Evolutionary conservation across 1,140 invertebrate species (phyloP), one percentile per base, ranked within the genome.

Genomic region (Homalodisca vitripennis): DNA sequence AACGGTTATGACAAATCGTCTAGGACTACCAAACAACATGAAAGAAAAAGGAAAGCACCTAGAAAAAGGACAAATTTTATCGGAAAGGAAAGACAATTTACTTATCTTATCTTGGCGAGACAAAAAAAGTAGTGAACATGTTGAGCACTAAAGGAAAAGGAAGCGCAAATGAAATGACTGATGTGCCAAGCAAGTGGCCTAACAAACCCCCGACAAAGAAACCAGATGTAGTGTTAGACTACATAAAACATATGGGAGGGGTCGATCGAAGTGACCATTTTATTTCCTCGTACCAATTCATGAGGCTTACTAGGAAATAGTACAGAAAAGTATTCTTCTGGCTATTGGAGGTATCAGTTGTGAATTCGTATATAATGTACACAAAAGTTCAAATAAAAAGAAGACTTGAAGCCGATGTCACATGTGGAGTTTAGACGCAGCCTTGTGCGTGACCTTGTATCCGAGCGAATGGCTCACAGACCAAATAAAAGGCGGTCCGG

Each of bases 251-350:
- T 73, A 77, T 77, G 76, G 60, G 76, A 17, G 73, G 72, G 67
- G 74, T 77, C 31, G 76, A 74, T 72, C 66, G 66, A 30, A 75
- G 53, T 30, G 77, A 79, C 48, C 74, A 75, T 63, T 76, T 74
- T 73, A 51, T 71, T 26, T 69, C 71, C 17, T 71, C 73, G 31
- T 77, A 77, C 65, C 75, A 69, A 68, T 78, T 78, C 65, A n/a
- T 77, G 32, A 70, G 74, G 27, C 74, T 74, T 71, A 74, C 69
- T 13, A 27, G 73, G 10, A 75, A 77, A 72, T 78, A 73, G 73
- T 76, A 75, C 66, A 53, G 48, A 63, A 47, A 74, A 72, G 29
- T 6, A 66, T 71, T 74, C 70, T 72, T 74, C 70, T 71, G 68
- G 67, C 57, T 64, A 20, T 63, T 71, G 62, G 60, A 67, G 71